Evolutionary conservation across 2,888 invertebrate genomes (phyloP), one percentile per base, ranked within the genome.

Genomic region (Portevinia maculata): DNA sequence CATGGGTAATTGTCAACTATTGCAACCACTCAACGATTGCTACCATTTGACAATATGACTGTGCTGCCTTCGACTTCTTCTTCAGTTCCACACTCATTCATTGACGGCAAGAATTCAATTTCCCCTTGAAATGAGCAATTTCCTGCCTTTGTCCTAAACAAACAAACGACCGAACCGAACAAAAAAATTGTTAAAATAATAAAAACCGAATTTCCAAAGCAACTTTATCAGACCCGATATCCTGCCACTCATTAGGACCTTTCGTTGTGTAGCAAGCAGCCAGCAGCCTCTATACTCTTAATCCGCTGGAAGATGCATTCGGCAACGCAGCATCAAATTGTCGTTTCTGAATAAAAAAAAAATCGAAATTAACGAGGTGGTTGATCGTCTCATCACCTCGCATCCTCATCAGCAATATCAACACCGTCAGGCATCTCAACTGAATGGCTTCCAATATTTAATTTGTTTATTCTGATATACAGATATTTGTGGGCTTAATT

Each of bases 61-160:
- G 71, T 71, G 24, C 5, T 24, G 71, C 71, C 71, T 67, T 83
- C 44, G 60, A 46, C 48, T 32, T 24, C 37, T 67, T 41, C 79
- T 52, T 57, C 53, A 67, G 30, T 65, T 65, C 57, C 75, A 52
- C 53, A 30, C 34, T 55, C 69, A 69, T 70, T 46, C 57, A 52
- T 55, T 50, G 64, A 8, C 62, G 59, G 28, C 65, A 37, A 83
- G 78, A 78, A 67, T 62, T 73, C 78, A 78, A 83, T 83, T 83
- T 78, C 83, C 83, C 83, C 71, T 83, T 67, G 83, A 83, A 83
- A 78, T 67, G 71, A 83, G 78, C 78, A 83, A 83, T 83, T 83
- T 83, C 83, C 83, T 83, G 78, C 44, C 78, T 55, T 67, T 62
- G 83, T 83, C 83, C 83, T 83, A 83, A 83, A 73, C 55, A 83